Base-by-base conservation (phyloP, 2,113 vertebrate genomes). In the Eira barbara region DNA sequence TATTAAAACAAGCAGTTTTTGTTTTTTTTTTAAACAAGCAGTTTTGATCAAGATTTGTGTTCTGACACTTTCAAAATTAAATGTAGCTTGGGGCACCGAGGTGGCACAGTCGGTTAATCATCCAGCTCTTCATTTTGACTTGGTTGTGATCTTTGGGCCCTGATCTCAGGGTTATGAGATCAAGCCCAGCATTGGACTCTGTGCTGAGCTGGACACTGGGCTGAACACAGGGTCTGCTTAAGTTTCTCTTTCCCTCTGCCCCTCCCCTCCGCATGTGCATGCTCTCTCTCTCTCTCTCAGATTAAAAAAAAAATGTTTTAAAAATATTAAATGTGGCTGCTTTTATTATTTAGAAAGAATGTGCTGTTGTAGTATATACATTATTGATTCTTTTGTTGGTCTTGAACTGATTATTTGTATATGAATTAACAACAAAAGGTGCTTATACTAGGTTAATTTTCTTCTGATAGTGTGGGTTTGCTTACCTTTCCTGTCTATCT, bases 301-400 rank as follows among this genome's bases (percentile, higher is more conserved):
- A 20, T 69, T n/a, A n/a, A n/a, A n/a, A n/a, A 67, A 69, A 69
- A 69, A n/a, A 8, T 15, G 49, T 52, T 67, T n/a, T 20, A n/a
- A 69, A 69, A 69, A 69, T n/a, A 36, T n/a, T 69, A 69, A 69
- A 69, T 36, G 34, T n/a, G n/a, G 34, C 34, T 69, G 34, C 21
- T 88, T 88, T 88, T 88, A 90, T 74, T 89, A 67, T 92, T 93
- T 95, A 85, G 59, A 88, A 80, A 65, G 34, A 71, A 49, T 76
- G 36, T 95, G 39, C 45, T 88, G 0, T 67, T 86, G 13, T 92
- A 55, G 74, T 85, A 14, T 67, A 34, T 89, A 49, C 7, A 74
- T 80, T 80, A 45, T 42, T 82, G 29, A 83, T 67, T 6, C 31
- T 89, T 2, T 65, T 95, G 20, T 84, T 87, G 91, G 80, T 84